Evolutionary conservation across 2,888 invertebrate species (phyloP).

Genomic region (Tetrapedia diversipes): DNA sequence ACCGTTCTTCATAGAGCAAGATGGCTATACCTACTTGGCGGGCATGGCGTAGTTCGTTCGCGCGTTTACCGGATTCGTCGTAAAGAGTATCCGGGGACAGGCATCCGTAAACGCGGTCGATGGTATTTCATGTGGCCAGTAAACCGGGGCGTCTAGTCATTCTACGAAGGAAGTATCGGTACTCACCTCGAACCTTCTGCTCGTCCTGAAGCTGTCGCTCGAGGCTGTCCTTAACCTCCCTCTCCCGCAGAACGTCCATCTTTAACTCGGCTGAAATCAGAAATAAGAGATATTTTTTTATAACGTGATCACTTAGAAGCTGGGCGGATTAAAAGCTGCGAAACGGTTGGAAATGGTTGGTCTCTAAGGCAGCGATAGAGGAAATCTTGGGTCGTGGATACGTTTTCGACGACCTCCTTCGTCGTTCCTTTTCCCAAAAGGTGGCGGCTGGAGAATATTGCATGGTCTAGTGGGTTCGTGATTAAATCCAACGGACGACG

Average conservation of each 20-base stretch:
- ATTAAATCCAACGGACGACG: constrained; percentile 81
- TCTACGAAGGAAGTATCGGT: background rate
- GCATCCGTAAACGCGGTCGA: constrained; percentile 23
- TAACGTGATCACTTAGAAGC: no score
- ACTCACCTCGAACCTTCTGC: constrained; percentile 97
- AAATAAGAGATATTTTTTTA: constrained; percentile 22
- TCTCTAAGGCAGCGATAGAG: background rate
- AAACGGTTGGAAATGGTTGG: background rate
- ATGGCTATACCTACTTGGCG: no score
- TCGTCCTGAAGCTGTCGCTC: constrained; percentile 97
- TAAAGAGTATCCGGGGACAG: constrained; percentile 35
- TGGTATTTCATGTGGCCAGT: constrained; percentile 1
- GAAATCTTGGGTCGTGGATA: background rate
- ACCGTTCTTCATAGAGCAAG: constrained; percentile 19
- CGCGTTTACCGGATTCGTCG: constrained; percentile 43
- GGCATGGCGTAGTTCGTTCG: constrained; percentile 20
- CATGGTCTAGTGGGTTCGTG: constrained; percentile 79
- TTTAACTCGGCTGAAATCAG: constrained; percentile 93
- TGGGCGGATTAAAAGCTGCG: no score
- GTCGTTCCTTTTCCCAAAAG: background rate
- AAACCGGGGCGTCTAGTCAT: background rate
- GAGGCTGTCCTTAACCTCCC: constrained; percentile 96
- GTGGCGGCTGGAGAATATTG: constrained; percentile 76
- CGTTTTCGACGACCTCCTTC: background rate
- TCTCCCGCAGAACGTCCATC: constrained; percentile 96